Percentiles rank a stretch among this genome's conserved stretches.
Evolutionary conservation across 2,113 vertebrate species (phyloP).

Genomic region (Thermophis baileyi): DNA sequence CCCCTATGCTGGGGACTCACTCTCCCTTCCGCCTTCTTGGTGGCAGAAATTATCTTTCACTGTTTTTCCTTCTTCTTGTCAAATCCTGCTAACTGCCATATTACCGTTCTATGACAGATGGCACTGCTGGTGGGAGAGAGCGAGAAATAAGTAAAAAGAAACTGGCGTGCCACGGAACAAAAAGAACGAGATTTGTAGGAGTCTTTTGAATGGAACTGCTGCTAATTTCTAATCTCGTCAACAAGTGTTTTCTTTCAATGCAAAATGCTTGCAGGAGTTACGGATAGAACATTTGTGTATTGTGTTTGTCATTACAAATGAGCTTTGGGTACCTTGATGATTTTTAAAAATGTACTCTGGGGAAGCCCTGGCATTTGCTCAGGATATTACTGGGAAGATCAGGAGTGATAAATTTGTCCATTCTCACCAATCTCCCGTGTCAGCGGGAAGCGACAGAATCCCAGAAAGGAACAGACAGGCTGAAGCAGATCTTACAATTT

Average conservation of each 20-base stretch:
- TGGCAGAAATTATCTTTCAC: background rate
- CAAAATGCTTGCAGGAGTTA: slow-evolving; percentile 51
- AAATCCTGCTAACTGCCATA: slow-evolving; percentile 27
- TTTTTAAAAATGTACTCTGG: background rate
- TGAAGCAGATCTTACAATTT: background rate
- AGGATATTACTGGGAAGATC: background rate
- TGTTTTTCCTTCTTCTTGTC: slow-evolving; percentile 24
- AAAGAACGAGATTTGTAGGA: slow-evolving; percentile 37
- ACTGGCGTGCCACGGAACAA: slow-evolving; percentile 27
- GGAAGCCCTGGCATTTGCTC: background rate
- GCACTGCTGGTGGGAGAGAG: background rate
- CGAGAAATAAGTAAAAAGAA: slow-evolving; percentile 31
- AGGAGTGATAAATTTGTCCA: background rate
- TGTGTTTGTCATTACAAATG: slow-evolving; percentile 29
- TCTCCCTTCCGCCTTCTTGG: background rate
- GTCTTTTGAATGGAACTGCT: slow-evolving; percentile 29
- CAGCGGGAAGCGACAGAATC: background rate
- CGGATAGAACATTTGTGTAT: slow-evolving; percentile 26
- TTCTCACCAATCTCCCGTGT: background rate
- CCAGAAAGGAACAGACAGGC: background rate
- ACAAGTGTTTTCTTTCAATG: slow-evolving; percentile 38
- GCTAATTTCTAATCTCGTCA: slow-evolving; percentile 17
- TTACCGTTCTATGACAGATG: slow-evolving; percentile 23
- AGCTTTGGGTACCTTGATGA: background rate
- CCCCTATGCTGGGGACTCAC: slow-evolving; percentile 40